Conservation (phyloP, 2,113 vertebrate species). For the Columba livia region DNA sequence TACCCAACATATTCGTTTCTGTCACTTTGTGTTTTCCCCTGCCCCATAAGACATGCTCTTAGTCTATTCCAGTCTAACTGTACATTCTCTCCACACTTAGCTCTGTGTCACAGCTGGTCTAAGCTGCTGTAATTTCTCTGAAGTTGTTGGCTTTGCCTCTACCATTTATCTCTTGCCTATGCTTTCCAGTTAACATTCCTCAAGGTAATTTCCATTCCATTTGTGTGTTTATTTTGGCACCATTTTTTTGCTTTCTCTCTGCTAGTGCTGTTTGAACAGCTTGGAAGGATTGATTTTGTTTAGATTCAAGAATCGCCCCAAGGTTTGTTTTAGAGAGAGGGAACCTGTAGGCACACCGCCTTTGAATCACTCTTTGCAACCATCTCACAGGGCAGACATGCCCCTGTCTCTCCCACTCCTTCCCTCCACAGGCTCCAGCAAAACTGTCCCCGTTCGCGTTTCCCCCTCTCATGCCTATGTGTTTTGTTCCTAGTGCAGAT, state of each 20-base stretch:
- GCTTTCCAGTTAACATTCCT: background rate
- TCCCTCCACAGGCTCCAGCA: background rate
- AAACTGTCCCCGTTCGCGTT: background rate
- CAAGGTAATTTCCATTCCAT: conserved; percentile 43
- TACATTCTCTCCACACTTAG: background rate
- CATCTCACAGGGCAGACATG: background rate
- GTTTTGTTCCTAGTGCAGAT: background rate
- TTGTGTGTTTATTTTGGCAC: conserved; percentile 46
- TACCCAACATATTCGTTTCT: background rate
- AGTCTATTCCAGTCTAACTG: background rate
- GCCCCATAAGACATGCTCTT: background rate
- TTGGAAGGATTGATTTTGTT: conserved; percentile 47
- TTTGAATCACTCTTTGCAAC: background rate
- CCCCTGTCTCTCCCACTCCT: background rate
- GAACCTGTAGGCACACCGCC: background rate
- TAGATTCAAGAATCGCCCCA: conserved; percentile 7
- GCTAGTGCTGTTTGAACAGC: conserved; percentile 46
- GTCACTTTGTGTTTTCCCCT: background rate
- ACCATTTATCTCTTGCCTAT: background rate
- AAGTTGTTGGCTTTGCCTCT: background rate
- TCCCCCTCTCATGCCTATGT: background rate
- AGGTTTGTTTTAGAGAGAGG: background rate
- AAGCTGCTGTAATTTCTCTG: background rate
- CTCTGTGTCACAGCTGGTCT: background rate
- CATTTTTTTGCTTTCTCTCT: background rate